A percentile compares a stretch with the other conserved stretches of the same genome.
phyloP scores from a whole-genome alignment of 2,888 invertebrate genomes.

The Encarsia formosa region DNA sequence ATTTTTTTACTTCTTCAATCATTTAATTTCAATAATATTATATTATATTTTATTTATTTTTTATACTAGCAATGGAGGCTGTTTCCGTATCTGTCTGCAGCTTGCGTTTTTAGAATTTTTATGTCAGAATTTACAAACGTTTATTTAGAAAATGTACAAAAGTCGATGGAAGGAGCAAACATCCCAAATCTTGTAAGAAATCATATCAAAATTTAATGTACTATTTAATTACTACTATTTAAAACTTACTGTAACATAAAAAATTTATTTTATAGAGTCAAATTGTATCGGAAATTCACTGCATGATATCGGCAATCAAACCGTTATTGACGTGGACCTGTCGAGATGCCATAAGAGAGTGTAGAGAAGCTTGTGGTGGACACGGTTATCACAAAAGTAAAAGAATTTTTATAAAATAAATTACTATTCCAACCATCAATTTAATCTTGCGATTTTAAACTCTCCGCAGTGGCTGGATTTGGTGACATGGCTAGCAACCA shows the following conservation, averaged over 20 bases:
- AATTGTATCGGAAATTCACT: conserved; percentile 67
- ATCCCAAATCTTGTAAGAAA: conserved; percentile 43
- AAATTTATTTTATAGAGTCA: conserved; percentile 54
- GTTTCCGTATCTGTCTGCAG: conserved; percentile 71
- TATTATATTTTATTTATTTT: conserved; percentile 6
- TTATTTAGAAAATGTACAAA: conserved; percentile 67
- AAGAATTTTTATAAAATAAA: not conserved
- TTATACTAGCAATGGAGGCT: conserved; percentile 73
- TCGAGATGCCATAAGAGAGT: conserved; percentile 72
- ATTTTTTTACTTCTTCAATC: too few species aligned
- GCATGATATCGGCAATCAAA: conserved; percentile 65
- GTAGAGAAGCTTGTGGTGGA: conserved; percentile 83
- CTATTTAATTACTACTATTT: not conserved
- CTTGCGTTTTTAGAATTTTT: conserved; percentile 64
- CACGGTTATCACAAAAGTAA: conserved; percentile 74
- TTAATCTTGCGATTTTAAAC: conserved; percentile 2
- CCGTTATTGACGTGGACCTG: conserved; percentile 74
- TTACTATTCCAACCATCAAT: not conserved
- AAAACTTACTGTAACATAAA: not conserved
- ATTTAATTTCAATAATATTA: too few species aligned
- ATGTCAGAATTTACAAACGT: conserved; percentile 62
- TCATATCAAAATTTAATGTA: not conserved
- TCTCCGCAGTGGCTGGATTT: conserved; percentile 68
- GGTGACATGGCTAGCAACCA: conserved; percentile 81
- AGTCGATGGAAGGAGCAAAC: conserved; percentile 53